phyloP scores from a whole-genome alignment of 2,888 invertebrate genomes.

The Leptopilina drosophilae region DNA sequence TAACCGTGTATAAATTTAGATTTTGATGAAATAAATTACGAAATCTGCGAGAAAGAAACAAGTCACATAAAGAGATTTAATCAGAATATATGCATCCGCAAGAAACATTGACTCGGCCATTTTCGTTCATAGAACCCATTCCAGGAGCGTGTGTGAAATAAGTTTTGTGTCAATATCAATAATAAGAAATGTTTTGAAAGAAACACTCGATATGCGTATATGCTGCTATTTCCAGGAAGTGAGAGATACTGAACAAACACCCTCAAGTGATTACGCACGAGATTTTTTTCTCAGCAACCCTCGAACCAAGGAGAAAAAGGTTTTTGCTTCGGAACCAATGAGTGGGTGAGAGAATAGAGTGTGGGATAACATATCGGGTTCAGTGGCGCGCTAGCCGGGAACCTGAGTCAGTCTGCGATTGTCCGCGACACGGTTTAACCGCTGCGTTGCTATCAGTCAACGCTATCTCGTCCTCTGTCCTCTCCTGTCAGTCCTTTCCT shows the following conservation, averaged over 20 bases:
- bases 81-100: no score
- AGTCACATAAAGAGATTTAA: no score
- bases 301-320: not conserved
- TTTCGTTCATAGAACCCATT: no score
- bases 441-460: constrained; percentile 7
- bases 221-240: not conserved
- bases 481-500: constrained; percentile 17
- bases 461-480: constrained; percentile 21
- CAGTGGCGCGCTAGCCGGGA: constrained; percentile 34
- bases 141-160: no score
- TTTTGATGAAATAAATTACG: not conserved
- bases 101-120: no score
- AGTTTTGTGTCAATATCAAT: no score
- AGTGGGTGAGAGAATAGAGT: not conserved
- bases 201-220: no score
- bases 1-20: no score
- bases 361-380: constrained; percentile 27
- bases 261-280: not conserved
- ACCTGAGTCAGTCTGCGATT: constrained; percentile 35
- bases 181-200: no score
- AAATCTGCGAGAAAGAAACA: not conserved
- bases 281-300: not conserved
- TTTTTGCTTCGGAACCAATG: not conserved
- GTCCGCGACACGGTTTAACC: constrained; percentile 31
- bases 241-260: not conserved